Base-by-base conservation (phyloP, 2,113 vertebrate species). In the Tor tambroides region DNA sequence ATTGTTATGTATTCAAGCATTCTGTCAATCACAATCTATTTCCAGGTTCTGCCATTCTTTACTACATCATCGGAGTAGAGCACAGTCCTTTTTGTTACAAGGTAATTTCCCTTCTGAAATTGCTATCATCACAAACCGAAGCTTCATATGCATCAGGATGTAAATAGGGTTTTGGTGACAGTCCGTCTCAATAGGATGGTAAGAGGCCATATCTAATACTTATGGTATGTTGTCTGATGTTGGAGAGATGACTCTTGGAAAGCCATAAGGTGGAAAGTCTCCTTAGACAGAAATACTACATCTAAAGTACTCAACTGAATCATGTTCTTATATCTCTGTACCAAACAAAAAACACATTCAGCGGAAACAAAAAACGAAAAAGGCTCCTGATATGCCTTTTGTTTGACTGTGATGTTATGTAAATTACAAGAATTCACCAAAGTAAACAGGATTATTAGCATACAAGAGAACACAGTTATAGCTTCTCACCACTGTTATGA, bases 201-300 rank as follows among this genome's bases (percentile, higher is more conserved):
- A 85, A 90, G 90, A 92, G 92, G 75, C 84, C 38, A 63, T 89
- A 78, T 19, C 84, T 89, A 90, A 89, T 83, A 89, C 89, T 86
- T 43, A 61, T 56, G 67, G 65, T 41, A 71, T 81, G 43, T 75
- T 85, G 85, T 88, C 89, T 85, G 78, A 75, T 78, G 77, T 72
- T 89, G 84, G 72, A 87, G 84, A 85, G 89, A 87, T 90, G 88
- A 89, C 88, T 90, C 46, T 85, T 72, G 86, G 87, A 85, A 82
- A 89, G 23, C 30, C 5, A 77, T 46, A 56, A 88, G 92, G 85
- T 78, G 71, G 71, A 85, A 74, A 74, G 61, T 61, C 30, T 80
- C 56, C 35, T 26, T 26, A 65, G 38, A 65, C 28, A 23, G 19
- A 61, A 9, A 80, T 17, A 17, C 6, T 41, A 54, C 75, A 54